Evolutionary conservation across 2,888 invertebrate species (phyloP).

Genomic region (Aromia moschata): DNA sequence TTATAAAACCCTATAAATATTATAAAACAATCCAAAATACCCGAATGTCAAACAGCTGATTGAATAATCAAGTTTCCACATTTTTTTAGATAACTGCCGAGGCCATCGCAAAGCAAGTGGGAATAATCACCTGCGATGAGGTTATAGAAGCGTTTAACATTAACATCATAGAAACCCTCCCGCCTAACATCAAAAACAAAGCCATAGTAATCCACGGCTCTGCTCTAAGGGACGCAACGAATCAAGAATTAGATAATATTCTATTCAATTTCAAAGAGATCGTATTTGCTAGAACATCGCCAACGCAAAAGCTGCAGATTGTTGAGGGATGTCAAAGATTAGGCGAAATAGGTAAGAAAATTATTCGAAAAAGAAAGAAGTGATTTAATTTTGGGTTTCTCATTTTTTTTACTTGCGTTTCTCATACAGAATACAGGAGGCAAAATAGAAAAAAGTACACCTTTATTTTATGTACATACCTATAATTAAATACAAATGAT

Average conservation of each 20-base stretch:
- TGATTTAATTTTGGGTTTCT: no score
- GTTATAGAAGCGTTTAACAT: slow-evolving; percentile 53
- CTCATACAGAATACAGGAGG: no score
- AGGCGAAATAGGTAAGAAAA: slow-evolving; percentile 75
- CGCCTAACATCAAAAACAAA: slow-evolving; percentile 56
- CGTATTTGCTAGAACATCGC: slow-evolving; percentile 70
- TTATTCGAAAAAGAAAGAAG: no score
- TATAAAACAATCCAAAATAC: no score
- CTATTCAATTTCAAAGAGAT: slow-evolving; percentile 69
- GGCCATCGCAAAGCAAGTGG: slow-evolving; percentile 79
- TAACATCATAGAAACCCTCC: slow-evolving; percentile 53
- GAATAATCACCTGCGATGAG: slow-evolving; percentile 70
- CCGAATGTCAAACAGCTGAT: no score
- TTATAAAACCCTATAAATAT: no score
- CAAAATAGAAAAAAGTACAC: no score
- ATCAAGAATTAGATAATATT: slow-evolving; percentile 65
- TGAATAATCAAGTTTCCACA: no score
- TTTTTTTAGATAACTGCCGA: slow-evolving; percentile 71
- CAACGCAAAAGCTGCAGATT: slow-evolving; percentile 69
- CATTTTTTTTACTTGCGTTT: no score
- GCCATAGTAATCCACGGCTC: slow-evolving; percentile 68
- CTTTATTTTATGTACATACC: no score
- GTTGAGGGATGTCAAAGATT: slow-evolving; percentile 84
- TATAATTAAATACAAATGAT: no score
- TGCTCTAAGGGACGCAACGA: slow-evolving; percentile 63